These are phyloP conservation scores for Peucedramus taeniatus DNA, from an alignment of 2,113 vertebrate species.

Conservation along the genomic window DNA sequence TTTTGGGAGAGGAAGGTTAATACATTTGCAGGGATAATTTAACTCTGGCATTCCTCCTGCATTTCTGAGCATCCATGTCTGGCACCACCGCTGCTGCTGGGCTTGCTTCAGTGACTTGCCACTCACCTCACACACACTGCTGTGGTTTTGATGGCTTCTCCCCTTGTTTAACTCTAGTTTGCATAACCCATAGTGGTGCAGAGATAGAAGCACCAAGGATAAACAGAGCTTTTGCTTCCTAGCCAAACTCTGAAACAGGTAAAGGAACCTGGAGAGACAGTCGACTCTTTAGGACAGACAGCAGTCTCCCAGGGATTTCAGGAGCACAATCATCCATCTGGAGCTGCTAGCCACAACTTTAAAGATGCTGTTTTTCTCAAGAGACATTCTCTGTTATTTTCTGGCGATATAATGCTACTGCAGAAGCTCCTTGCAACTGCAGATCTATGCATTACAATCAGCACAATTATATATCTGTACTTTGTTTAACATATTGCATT, in stretches of 20 bases:
- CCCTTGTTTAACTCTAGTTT: neutral
- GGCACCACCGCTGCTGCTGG: neutral
- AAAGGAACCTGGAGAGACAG: neutral
- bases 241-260: neutral
- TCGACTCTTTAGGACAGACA: accelerated
- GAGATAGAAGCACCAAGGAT: neutral
- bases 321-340: accelerated
- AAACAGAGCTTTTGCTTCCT: neutral
- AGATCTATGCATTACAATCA: neutral
- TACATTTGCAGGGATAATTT: neutral
- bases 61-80: neutral
- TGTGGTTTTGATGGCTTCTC: neutral
- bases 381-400: neutral
- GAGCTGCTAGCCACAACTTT: neutral
- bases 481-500: neutral
- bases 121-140: neutral
- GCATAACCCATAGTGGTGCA: neutral
- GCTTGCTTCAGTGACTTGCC: neutral
- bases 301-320: neutral
- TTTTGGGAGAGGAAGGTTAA: neutral
- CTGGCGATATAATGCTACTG: neutral
- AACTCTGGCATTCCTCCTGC: neutral
- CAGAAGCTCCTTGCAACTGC: conserved; percentile 5
- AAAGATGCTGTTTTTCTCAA: neutral
- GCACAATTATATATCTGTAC: neutral